Evolutionary conservation across 2,113 vertebrate species (phyloP), one percentile per base, ranked within the genome.

Genomic region (Melanerpes formicivorus): DNA sequence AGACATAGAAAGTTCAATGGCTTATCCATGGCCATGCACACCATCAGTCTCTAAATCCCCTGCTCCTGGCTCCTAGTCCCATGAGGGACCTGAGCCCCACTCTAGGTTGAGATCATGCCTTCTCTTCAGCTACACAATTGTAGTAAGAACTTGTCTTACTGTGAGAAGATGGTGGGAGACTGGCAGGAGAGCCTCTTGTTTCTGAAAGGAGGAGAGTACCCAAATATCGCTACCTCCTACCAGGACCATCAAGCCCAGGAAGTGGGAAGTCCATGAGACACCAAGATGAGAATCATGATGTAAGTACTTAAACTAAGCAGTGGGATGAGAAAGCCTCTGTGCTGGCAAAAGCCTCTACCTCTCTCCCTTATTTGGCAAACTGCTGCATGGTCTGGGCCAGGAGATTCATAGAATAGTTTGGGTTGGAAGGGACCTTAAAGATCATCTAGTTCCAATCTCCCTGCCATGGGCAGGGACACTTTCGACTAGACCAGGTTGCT

Each of bases 121-220:
- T 59, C 34, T 62, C 60, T 73, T 62, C 81, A 82, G 63, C 29
- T 34, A 77, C 1, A 2, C 14, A 48, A 46, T 34, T 4, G 0
- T 0, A 65, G 52, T 52, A 11, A 79, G 14, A 78, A 67, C 26
- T 42, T 59, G 14, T n/a, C 76, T 55, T 32, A 40, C 19, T 44
- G 56, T 0, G 0, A 46, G 59, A 55, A 40, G 18, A 16, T 1
- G 4, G 10, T 2, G 2, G 30, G 56, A 82, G 21, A 11, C 5
- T 8, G 63, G 56, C 42, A 80, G 55, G 15, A 75, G 5, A 78
- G 22, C 30, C 18, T 72, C 19, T 34, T 1, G 1, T 19, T 60
- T n/a, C 26, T 3, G 40, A 4, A 81, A 54, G 67, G 6, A 21
- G 46, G 2, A 0, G 6, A 64, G 23, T 10, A 84, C 52, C 46